Conservation (phyloP, 2,888 invertebrate genomes). For the Empis livida region DNA sequence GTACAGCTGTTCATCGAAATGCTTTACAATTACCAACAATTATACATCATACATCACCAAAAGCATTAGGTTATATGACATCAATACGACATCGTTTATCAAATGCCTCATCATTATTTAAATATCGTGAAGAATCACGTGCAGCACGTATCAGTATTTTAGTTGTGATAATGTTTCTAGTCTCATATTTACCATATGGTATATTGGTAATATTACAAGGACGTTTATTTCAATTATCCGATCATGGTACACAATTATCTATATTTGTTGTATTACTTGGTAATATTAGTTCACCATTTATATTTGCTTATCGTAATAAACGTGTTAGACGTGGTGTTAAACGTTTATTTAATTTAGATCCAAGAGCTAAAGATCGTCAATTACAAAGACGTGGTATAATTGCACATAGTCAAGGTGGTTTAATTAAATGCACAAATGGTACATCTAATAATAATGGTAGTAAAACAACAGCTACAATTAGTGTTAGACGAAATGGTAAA, state of each 20-base stretch:
- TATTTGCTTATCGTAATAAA: slow-evolving; percentile 36
- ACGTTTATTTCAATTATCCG: slow-evolving; percentile 13
- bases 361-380: slow-evolving; percentile 20
- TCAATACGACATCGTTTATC: slow-evolving; percentile 67
- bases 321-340: slow-evolving; percentile 35
- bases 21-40: slow-evolving; percentile 26
- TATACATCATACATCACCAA: slow-evolving; percentile 33
- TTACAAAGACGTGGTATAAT: slow-evolving; percentile 18
- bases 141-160: slow-evolving; percentile 70
- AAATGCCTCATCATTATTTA: slow-evolving; percentile 70
- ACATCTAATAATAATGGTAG: slow-evolving; percentile 4
- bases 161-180: slow-evolving; percentile 36
- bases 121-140: slow-evolving; percentile 77
- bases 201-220: slow-evolving; percentile 32
- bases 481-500: slow-evolving; percentile 30
- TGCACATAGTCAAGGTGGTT: slow-evolving; percentile 1
- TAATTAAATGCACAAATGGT: not conserved
- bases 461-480: slow-evolving; percentile 9
- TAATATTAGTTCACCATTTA: slow-evolving; percentile 35
- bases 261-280: slow-evolving; percentile 34
- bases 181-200: slow-evolving; percentile 35
- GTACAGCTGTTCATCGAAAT: slow-evolving; percentile 7
- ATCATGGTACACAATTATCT: slow-evolving; percentile 23
- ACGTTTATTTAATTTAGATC: slow-evolving; percentile 30
- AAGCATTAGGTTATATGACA: slow-evolving; percentile 44